Evolutionary conservation across 2,113 vertebrate species (phyloP), one percentile per base, ranked within the genome.

Genomic region (Setophaga kirtlandii): DNA sequence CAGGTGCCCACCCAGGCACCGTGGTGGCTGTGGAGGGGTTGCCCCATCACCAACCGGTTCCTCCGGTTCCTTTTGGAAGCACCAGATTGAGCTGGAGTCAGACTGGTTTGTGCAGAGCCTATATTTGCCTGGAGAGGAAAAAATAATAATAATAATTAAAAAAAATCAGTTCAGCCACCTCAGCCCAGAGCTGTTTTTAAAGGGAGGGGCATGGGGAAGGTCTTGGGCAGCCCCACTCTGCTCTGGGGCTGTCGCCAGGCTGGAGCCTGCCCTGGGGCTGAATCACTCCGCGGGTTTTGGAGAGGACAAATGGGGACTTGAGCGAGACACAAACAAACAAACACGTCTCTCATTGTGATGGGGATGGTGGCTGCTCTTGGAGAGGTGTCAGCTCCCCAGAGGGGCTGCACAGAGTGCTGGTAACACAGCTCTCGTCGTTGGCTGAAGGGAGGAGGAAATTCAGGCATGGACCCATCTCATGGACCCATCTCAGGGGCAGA

Each of bases 391-490:
- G 4, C 1, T 4, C 77, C 53, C 52, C 0, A 3, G 56, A 13
- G 6, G 78, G 65, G 79, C n/a, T 0, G 14, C 4, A 9, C 84
- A 28, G n/a, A 1, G 9, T 3, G 46, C 50, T 1, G 25, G 5
- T 28, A 1, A 5, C 8, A 23, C 0, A 1, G 21, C 9, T 30
- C 75, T 5, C 28, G 30, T 30, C 1, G 0, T 2, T 0, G 9
- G 56, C 85, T 73, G 46, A 10, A 22, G 39, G 55, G 35, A 47
- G 47, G 63, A 11, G 12, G 58, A n/a, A 47, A 89, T 30, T 49
- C 23, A 22, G 80, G 50, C 68, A 15, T 0, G 4, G 58, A 11
- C 24, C 24, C 37, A 37, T 37, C 37, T 37, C 37, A 37, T 8
- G 37, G 37, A 37, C 24, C 49, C 8, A 10, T 23, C 44, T 24